Evolutionary conservation across 2,113 vertebrate genomes (phyloP), one percentile per base, ranked within the genome.

Genomic region (Athene noctua): DNA sequence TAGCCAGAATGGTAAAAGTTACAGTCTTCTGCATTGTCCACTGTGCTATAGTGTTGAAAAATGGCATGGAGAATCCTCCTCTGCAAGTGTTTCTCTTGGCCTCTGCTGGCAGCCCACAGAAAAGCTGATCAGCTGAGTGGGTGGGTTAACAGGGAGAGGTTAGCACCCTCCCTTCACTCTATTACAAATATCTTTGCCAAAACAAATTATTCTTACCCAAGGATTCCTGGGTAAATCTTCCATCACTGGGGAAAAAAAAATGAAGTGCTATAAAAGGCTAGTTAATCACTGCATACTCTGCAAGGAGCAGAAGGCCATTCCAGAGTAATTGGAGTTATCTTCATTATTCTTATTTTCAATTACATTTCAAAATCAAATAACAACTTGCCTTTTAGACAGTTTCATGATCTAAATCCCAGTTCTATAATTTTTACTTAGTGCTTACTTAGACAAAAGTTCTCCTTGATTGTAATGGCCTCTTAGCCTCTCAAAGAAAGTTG

Each of bases 281-380:
- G 58, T 92, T 96, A 95, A 96, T 97, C 89, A 91, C 58, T 61
- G 77, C 77, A 79, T 57, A 93, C 70, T 15, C 77, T 95, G 74
- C 38, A 73, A 96, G 79, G 91, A 89, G 89, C 96, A 97, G 91
- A 66, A 92, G 90, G 95, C 78, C 62, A 78, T 95, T 96, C 66
- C 54, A 71, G 75, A 96, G 87, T 94, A 96, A 96, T 94, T 97
- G 73, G 79, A 92, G 75, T 91, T 95, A 95, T 90, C 88, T 89
- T 96, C 93, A 94, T 96, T 96, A 96, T 93, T 96, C 93, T 95
- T 97, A 93, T 94, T 96, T 96, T 90, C 94, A 92, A 91, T 96
- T 96, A 95, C 84, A 88, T 75, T 96, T 96, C 91, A 95, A 90
- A 97, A 96, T 91, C 95, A 96, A 97, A 94, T 92, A 95, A 95